Conservation (phyloP, 2,888 invertebrate genomes). For the Lutraria lutraria region DNA sequence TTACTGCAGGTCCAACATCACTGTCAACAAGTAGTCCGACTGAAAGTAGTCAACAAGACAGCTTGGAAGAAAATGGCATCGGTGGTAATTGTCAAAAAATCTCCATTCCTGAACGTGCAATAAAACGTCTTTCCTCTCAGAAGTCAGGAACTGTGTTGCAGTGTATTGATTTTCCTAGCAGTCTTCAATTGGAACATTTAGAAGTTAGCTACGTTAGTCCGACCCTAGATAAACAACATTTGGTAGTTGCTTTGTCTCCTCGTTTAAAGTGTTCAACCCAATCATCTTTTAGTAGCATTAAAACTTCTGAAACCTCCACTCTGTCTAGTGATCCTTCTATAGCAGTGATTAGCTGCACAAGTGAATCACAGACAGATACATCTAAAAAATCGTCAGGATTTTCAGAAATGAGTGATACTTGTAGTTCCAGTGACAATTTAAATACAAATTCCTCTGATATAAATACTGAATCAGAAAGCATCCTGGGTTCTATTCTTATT, state of each 20-base stretch:
- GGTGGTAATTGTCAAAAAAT: conserved; percentile 28
- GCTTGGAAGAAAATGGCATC: conserved; percentile 48
- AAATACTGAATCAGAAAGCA: conserved; percentile 52
- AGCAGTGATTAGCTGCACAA: conserved; percentile 26
- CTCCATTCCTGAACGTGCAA: conserved; percentile 61
- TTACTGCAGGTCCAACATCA: conserved; percentile 77
- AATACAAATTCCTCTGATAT: conserved; percentile 56
- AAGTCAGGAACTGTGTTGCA: conserved; percentile 81
- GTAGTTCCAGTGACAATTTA: conserved; percentile 44
- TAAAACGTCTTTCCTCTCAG: conserved; percentile 47
- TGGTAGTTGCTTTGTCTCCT: conserved; percentile 88
- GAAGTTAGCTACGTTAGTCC: conserved; percentile 90
- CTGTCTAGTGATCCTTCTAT: conserved; percentile 28
- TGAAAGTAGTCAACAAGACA: conserved; percentile 58
- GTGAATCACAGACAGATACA: conserved; percentile 29
- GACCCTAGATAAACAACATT: conserved; percentile 90
- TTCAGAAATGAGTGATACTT: conserved; percentile 43
- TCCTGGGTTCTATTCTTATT: conserved; percentile 88
- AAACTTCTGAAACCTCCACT: conserved; percentile 28
- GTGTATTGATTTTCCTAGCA: conserved; percentile 82
- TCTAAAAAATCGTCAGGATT: conserved; percentile 40
- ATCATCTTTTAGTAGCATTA: conserved; percentile 15
- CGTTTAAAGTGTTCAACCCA: conserved; percentile 45
- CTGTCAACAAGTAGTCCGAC: conserved; percentile 65
- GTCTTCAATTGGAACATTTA: conserved; percentile 87